These are phyloP conservation scores for Andrena minutula DNA, from an alignment of 2,888 invertebrate genomes.

Conservation along the genomic window DNA sequence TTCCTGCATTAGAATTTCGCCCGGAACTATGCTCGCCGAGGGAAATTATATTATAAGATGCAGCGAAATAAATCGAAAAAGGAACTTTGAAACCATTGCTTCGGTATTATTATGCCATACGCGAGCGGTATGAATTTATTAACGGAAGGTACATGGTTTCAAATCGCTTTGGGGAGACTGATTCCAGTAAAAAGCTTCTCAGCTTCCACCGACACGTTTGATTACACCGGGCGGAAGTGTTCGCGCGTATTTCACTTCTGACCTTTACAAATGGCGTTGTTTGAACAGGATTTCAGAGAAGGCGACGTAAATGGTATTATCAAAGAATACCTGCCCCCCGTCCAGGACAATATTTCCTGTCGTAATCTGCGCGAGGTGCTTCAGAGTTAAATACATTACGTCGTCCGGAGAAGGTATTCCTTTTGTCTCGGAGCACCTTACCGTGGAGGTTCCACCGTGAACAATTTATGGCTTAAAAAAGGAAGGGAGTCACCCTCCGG, in stretches of 20 bases:
- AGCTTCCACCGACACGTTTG: slow-evolving; percentile 3
- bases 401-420: slow-evolving; percentile 77
- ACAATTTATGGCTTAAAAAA: slow-evolving; percentile 81
- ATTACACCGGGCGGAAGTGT: slow-evolving; percentile 1
- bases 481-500: slow-evolving; percentile 67
- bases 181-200: not conserved
- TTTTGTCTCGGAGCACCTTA: slow-evolving; percentile 82
- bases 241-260: slow-evolving; percentile 20
- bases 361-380: slow-evolving; percentile 80
- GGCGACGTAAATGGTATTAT: slow-evolving; percentile 51
- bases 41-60: not conserved
- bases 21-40: not conserved
- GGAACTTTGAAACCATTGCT: too few species aligned
- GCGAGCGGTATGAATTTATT: not conserved
- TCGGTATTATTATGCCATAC: too few species aligned
- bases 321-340: slow-evolving; percentile 49
- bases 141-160: not conserved
- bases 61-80: too few species aligned
- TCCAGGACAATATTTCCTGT: slow-evolving; percentile 74
- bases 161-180: not conserved
- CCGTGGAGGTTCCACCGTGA: slow-evolving; percentile 76
- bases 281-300: slow-evolving; percentile 46
- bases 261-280: slow-evolving; percentile 32
- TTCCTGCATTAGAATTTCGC: not conserved
- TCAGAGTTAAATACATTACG: slow-evolving; percentile 82